These are phyloP conservation scores for Gallirallus australis DNA, from an alignment of 2,797 vertebrate genomes.

Conservation along the genomic window DNA sequence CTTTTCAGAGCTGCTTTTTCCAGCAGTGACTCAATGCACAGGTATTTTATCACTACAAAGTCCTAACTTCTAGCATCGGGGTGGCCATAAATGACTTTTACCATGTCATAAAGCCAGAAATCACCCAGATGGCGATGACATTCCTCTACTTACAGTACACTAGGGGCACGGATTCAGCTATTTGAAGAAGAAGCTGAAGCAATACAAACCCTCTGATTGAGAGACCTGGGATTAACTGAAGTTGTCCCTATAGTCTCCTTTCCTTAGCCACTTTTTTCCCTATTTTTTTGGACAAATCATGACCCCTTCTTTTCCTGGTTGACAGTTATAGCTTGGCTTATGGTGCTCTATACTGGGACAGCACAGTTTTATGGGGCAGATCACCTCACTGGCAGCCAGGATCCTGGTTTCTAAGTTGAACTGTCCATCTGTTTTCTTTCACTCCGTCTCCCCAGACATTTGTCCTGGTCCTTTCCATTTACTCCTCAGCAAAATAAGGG, in stretches of 20 bases:
- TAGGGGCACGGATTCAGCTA: not conserved
- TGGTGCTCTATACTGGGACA: not conserved
- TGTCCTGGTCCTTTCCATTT: not conserved
- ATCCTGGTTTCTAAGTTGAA: not conserved
- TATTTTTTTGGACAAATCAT: not conserved
- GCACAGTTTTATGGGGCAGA: not conserved
- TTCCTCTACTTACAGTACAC: constrained; percentile 45
- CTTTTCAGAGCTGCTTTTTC: not conserved
- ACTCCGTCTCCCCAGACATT: not conserved
- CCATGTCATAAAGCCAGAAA: constrained; percentile 63
- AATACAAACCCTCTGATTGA: constrained; percentile 25
- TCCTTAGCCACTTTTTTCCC: not conserved
- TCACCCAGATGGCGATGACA: constrained; percentile 37
- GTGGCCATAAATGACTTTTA: constrained; percentile 66
- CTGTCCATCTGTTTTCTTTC: not conserved
- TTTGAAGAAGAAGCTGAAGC: constrained; percentile 3
- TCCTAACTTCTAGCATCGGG: not conserved
- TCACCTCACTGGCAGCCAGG: not conserved
- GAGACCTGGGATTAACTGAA: constrained; percentile 53
- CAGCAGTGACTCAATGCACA: not conserved
- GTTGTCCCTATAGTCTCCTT: constrained; percentile 3
- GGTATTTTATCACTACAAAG: constrained; percentile 38
- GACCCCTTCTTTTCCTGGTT: not conserved
- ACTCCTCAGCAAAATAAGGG: not conserved
- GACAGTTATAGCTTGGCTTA: not conserved